These are phyloP conservation scores for Lineus longissimus DNA, from an alignment of 1,140 invertebrate genomes.

Conservation along the genomic window DNA sequence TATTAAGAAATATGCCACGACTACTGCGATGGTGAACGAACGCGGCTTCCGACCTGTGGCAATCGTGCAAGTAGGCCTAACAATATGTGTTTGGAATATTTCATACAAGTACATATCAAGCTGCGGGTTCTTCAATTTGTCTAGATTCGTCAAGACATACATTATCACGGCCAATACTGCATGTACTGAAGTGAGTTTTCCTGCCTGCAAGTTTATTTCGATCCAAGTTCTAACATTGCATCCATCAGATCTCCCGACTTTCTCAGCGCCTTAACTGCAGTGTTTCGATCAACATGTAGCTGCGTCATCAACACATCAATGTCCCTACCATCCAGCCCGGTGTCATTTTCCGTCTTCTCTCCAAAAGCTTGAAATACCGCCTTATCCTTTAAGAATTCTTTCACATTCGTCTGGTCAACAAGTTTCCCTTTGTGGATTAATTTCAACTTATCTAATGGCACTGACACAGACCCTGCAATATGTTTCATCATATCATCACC, in stretches of 20 bases:
- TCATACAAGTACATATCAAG: too few species aligned
- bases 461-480: constrained; percentile 20
- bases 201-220: too few species aligned
- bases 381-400: constrained; percentile 23
- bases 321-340: constrained; percentile 31
- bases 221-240: constrained; percentile 36
- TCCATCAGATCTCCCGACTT: constrained; percentile 60
- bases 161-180: too few species aligned
- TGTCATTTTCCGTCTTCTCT: constrained; percentile 31
- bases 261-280: constrained; percentile 29
- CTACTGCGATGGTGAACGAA: too few species aligned
- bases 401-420: constrained; percentile 23
- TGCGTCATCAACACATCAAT: constrained; percentile 39
- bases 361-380: constrained; percentile 39
- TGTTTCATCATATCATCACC: constrained; percentile 27
- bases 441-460: constrained; percentile 34
- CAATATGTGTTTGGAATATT: too few species aligned
- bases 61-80: too few species aligned
- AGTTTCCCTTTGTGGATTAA: constrained; percentile 41
- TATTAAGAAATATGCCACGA: too few species aligned
- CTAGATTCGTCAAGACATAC: too few species aligned
- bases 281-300: constrained; percentile 32
- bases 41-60: too few species aligned
- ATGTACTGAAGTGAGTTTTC: too few species aligned
- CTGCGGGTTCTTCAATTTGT: too few species aligned